These are phyloP conservation scores for Marasmarcha lunaedactyla DNA, from an alignment of 2,888 invertebrate species.

Conservation along the genomic window DNA sequence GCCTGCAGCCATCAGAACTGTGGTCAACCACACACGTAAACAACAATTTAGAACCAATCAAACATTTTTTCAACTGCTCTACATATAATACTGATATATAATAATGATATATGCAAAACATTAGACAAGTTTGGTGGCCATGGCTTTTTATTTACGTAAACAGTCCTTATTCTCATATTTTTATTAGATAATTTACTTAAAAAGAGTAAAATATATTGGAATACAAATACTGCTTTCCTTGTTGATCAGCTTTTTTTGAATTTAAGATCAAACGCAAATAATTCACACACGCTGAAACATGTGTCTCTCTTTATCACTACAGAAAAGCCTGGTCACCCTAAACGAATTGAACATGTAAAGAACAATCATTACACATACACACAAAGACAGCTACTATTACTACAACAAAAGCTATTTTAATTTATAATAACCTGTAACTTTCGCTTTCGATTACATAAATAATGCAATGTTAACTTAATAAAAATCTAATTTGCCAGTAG, in stretches of 20 bases:
- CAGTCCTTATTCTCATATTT: too few species aligned
- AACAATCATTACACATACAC: neutral
- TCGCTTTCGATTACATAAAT: slow-evolving; percentile 23
- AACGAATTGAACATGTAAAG: too few species aligned
- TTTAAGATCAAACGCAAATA: too few species aligned
- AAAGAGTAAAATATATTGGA: too few species aligned
- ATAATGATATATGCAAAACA: neutral
- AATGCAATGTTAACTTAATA: slow-evolving; percentile 12
- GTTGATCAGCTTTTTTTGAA: too few species aligned
- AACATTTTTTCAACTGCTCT: neutral
- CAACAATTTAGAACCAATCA: slow-evolving; percentile 47
- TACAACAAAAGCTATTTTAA: slow-evolving; percentile 27
- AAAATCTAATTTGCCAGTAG: neutral
- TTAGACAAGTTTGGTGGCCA: too few species aligned
- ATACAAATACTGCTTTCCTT: too few species aligned
- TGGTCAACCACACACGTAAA: slow-evolving; percentile 49
- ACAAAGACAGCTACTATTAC: slow-evolving; percentile 13
- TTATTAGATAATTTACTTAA: too few species aligned
- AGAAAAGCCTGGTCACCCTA: too few species aligned
- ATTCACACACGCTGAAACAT: too few species aligned
- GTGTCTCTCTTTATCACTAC: too few species aligned
- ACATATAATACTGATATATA: neutral
- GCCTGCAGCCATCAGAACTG: slow-evolving; percentile 18
- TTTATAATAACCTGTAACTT: slow-evolving; percentile 26
- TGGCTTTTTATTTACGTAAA: too few species aligned